Base-by-base conservation (phyloP, 2,888 invertebrate genomes). In the Loripinus fragilis region DNA sequence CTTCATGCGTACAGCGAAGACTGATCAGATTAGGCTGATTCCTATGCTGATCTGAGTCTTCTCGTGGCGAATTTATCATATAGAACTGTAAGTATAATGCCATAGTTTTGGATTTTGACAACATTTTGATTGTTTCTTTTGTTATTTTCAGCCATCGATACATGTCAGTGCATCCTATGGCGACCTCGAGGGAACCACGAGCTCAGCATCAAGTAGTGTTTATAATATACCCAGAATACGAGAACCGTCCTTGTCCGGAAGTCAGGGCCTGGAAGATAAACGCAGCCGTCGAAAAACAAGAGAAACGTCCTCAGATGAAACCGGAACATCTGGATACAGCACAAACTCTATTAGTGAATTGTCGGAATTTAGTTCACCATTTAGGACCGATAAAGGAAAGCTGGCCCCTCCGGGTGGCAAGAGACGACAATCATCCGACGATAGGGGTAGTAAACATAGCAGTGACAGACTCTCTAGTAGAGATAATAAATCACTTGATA, bases 321-420 rank as follows among this genome's bases (percentile, higher is more conserved):
- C 85, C 68, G 35, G 81, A 64, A 76, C 85, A 71, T 87, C 87
- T n/a, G 87, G 87, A 42, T 87, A 87, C 41, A 83, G 83, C 33
- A 85, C 83, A 33, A 86, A 85, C 50, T 85, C 87, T 8, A 74
- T 80, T 66, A 87, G 87, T 75, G 87, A 87, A 78, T 71, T 87
- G 55, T 87, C 87, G 7, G 87, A 87, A 66, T 78, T 86, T 33
- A 74, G 74, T 8, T 42, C 67, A 7, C 71, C 74, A 25, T 55
- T 67, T 15, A 25, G 70, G n/a, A 71, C 60, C 41, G 69, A 69
- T 67, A 41, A 35, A 30, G 35, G 64, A 45, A 35, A 69, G 28
- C n/a, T 25, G 20, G 23, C 66, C 23, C 3, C n/a, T 10, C 17
- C 38, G 20, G 25, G 30, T 23, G 68, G 68, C 10, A 68, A 69